Base-by-base conservation (phyloP, 2,113 vertebrate species). In the Oreotrochilus melanogaster region DNA sequence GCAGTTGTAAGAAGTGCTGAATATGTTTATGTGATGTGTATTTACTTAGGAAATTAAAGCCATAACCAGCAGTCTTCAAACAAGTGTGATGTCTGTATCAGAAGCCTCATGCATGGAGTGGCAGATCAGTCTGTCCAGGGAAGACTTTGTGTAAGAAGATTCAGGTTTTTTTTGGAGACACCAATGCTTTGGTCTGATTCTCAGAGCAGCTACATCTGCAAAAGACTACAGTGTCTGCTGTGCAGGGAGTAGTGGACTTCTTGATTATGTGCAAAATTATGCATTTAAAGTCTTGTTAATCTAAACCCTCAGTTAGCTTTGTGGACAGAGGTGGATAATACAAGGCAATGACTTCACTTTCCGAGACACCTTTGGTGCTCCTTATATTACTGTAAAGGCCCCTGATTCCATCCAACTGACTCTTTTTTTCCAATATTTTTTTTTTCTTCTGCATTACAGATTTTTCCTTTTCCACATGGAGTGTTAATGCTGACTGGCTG, bases 41-140 rank as follows among this genome's bases (percentile, higher is more conserved):
- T 94, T 96, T 95, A 94, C 81, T 73, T 3, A 43, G 51, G 43
- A 83, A 90, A 73, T 88, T 25, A 66, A 90, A 86, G 56, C 62
- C 66, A 56, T 31, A 35, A 28, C 30, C 65, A 80, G 64, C 85
- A 74, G 60, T 11, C 19, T 62, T 94, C 33, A 37, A 51, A 48
- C 28, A 79, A 30, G 73, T 64, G 73, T 31, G 11, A 3, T 47
- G 61, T 75, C 66, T 72, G 79, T 54, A 47, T 65, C 67, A n/a
- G 1, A 2, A 19, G 27, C 11, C 35, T 58, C 8, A 31, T 13
- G 31, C 27, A 25, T 2, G 14, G 25, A 66, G 70, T 7, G 27
- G 35, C 74, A 72, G 50, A 53, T 39, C 51, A 75, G 75, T 27
- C 74, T 42, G 57, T 39, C 70, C 74, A 66, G 66, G 87, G 62